Evolutionary conservation across 2,888 invertebrate species (phyloP).

Genomic region (Alviniconcha strummeri): DNA sequence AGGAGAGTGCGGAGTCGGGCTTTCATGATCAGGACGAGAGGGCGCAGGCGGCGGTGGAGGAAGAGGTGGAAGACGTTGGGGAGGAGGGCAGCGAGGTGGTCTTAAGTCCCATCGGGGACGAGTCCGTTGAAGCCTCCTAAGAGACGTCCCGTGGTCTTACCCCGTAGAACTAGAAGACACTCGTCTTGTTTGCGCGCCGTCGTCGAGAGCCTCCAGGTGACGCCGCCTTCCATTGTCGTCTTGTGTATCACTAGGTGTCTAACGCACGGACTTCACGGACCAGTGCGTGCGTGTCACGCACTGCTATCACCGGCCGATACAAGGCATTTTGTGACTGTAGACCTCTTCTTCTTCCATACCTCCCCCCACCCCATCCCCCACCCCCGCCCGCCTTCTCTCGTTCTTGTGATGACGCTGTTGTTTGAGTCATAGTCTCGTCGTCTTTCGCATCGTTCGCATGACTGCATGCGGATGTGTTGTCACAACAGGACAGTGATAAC

Average conservation of each 20-base stretch:
- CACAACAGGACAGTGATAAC: no score
- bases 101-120: conserved; percentile 23
- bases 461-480: no score
- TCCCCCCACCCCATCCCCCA: not conserved
- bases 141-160: no score
- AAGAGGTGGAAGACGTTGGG: conserved; percentile 27
- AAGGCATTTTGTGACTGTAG: not conserved
- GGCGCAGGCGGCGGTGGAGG: conserved; percentile 17
- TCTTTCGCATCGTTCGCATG: no score
- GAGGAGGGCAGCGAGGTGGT: conserved; percentile 18
- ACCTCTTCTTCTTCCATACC: not conserved
- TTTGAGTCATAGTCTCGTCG: no score
- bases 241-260: no score
- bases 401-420: not conserved
- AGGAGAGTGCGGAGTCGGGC: conserved; percentile 68
- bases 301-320: not conserved
- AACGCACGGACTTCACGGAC: not conserved
- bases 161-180: no score
- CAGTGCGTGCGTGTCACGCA: not conserved
- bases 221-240: no score
- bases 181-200: no score
- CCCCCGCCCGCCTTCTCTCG: not conserved
- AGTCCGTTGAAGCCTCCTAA: not conserved
- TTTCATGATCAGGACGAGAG: conserved; percentile 65
- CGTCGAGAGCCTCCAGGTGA: no score